Base-by-base conservation (phyloP, 2,113 vertebrate genomes). In the Symphodus melops region DNA sequence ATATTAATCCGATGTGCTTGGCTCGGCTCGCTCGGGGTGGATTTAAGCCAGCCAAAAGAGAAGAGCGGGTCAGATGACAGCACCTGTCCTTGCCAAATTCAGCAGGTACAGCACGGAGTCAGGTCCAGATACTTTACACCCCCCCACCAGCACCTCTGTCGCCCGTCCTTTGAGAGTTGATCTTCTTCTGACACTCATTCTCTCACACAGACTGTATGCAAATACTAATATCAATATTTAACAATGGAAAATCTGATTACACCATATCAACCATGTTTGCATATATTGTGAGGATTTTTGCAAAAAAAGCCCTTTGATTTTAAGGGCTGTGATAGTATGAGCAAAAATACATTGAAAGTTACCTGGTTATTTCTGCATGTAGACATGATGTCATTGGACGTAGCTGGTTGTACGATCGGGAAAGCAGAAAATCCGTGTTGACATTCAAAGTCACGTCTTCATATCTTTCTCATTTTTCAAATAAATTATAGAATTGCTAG, bases 1-100 rank as follows among this genome's bases (percentile, higher is more conserved):
- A 81, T 75, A 79, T 77, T 83, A 85, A 84, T 81, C 85, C 61
- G 3, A n/a, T 66, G 65, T 75, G 72, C 58, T 49, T 23, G 49
- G 48, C 63, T 65, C 46, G 20, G 51, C 62, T 42, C 10, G 54
- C 52, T 23, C 72, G 72, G 28, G 52, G 48, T 68, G 81, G 77
- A 71, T 20, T 57, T 14, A 46, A 33, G 81, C 63, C 74, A 79
- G 62, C 2, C 19, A 64, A 51, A 42, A 57, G 63, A 68, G 70
- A 72, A 33, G 63, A 73, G 52, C 21, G 62, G 69, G 62, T 85
- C 77, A 79, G 73, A 67, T 81, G 72, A 84, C 63, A 16, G 62
- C 23, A 39, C 25, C 57, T 63, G 41, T 59, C 56, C n/a, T 52
- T 74, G 77, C 58, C 66, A 79, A 75, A 57, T 68, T 49, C 73